phyloP scores from a whole-genome alignment of 2,113 vertebrate species.

The Gopherus evgoodei region DNA sequence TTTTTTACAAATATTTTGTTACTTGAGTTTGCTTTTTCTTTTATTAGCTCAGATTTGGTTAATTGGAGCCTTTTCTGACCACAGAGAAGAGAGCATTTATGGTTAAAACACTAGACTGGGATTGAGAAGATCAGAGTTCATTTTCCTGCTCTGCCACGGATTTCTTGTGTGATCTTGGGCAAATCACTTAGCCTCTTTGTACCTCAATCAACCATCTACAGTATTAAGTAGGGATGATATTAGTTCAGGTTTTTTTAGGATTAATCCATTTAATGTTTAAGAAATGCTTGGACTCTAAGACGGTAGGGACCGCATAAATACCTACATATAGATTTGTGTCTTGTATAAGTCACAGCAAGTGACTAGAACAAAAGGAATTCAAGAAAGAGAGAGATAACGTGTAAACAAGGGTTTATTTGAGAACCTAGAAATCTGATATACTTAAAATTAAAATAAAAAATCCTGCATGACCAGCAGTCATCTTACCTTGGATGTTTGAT shows the following conservation, averaged over 20 bases:
- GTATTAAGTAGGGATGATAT: neutral
- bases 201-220: neutral
- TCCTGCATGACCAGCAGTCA: neutral
- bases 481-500: neutral
- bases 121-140: neutral
- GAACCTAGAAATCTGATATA: neutral
- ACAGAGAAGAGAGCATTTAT: neutral
- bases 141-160: neutral
- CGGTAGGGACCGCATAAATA: too few relatives aligned
- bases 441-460: constrained; percentile 3
- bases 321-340: neutral
- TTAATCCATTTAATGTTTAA: neutral
- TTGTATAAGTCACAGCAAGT: neutral
- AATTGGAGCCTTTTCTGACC: neutral
- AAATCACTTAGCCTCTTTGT: too few relatives aligned
- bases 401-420: neutral
- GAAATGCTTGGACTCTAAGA: neutral
- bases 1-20: neutral
- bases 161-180: neutral
- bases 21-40: neutral
- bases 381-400: neutral
- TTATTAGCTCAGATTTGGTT: neutral
- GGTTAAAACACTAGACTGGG: neutral
- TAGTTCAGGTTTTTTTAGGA: neutral
- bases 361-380: neutral